These are phyloP conservation scores for Druon quercuslanigerum DNA, from an alignment of 1,140 invertebrate genomes.

Conservation along the genomic window DNA sequence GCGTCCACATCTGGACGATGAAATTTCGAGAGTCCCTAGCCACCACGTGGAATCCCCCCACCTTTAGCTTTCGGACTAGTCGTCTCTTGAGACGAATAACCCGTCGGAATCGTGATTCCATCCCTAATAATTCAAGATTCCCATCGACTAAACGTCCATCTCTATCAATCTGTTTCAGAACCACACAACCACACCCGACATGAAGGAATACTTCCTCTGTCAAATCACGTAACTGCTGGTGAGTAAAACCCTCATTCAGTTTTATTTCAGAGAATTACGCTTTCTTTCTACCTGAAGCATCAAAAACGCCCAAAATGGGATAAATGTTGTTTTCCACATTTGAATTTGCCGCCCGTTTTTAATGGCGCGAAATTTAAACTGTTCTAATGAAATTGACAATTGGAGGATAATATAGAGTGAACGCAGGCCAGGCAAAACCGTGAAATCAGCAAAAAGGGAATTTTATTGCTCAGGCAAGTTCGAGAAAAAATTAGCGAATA, in stretches of 20 bases:
- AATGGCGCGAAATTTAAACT: no score
- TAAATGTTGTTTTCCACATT: not conserved
- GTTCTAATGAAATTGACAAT: no score
- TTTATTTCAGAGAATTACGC: not conserved
- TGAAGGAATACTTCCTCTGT: slow-evolving; percentile 13
- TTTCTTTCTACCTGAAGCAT: not conserved
- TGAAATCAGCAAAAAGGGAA: no score
- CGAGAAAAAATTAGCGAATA: no score
- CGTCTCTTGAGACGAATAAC: slow-evolving; percentile 36
- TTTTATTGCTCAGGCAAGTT: no score
- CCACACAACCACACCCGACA: slow-evolving; percentile 10
- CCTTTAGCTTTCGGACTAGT: slow-evolving; percentile 38
- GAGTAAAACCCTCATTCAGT: slow-evolving; percentile 1
- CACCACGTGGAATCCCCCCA: slow-evolving; percentile 45
- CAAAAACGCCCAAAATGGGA: not conserved
- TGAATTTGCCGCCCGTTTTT: not conserved
- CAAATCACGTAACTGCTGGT: slow-evolving; percentile 30
- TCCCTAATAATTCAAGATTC: slow-evolving; percentile 51
- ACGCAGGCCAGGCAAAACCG: no score
- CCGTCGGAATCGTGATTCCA: slow-evolving; percentile 34
- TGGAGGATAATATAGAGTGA: no score
- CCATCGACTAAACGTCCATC: slow-evolving; percentile 52
- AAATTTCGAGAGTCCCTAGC: slow-evolving; percentile 50
- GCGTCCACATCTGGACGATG: slow-evolving; percentile 51
- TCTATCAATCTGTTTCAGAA: slow-evolving; percentile 51